Evolutionary conservation across 1,140 invertebrate species (phyloP).

Genomic region (Drosophila tsacasi): DNA sequence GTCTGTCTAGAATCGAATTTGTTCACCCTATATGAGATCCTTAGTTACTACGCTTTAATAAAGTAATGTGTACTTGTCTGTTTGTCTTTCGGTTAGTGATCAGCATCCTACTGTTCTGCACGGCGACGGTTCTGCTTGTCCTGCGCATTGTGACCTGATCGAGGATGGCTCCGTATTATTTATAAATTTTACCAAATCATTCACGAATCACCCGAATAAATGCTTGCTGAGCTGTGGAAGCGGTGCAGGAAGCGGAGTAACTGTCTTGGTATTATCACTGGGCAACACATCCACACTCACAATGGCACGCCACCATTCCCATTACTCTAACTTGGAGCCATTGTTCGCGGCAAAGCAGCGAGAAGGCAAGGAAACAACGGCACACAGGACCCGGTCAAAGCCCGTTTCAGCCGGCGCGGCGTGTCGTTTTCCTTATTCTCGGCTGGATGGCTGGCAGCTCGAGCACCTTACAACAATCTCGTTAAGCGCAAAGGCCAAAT

Average conservation of each 20-base stretch:
- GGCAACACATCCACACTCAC: constrained; percentile 23
- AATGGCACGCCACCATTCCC: constrained; percentile 6
- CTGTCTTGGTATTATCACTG: constrained; percentile 34
- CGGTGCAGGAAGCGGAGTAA: constrained; percentile 10
- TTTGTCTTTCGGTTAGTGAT: not conserved
- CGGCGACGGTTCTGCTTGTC: not conserved
- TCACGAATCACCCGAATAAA: constrained; percentile 24
- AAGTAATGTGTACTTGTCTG: constrained; percentile 28
- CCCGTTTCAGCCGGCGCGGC: constrained; percentile 5
- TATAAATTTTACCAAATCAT: not conserved
- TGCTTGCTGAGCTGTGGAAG: constrained; percentile 32
- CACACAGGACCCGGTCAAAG: constrained; percentile 32
- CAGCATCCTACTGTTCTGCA: not conserved
- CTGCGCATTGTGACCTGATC: constrained; percentile 23
- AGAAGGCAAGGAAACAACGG: constrained; percentile 43
- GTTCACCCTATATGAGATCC: not conserved
- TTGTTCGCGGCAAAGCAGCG: constrained; percentile 42
- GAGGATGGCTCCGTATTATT: not conserved
- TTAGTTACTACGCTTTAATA: not conserved
- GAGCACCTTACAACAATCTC: constrained; percentile 74
- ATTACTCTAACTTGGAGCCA: constrained; percentile 28
- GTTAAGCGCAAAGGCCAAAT: constrained; percentile 82
- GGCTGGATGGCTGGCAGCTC: constrained; percentile 43
- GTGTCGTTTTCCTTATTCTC: constrained; percentile 57
- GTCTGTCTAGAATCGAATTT: not conserved